phyloP scores from a whole-genome alignment of 2,113 vertebrate genomes.

The Melanocharis versteri region DNA sequence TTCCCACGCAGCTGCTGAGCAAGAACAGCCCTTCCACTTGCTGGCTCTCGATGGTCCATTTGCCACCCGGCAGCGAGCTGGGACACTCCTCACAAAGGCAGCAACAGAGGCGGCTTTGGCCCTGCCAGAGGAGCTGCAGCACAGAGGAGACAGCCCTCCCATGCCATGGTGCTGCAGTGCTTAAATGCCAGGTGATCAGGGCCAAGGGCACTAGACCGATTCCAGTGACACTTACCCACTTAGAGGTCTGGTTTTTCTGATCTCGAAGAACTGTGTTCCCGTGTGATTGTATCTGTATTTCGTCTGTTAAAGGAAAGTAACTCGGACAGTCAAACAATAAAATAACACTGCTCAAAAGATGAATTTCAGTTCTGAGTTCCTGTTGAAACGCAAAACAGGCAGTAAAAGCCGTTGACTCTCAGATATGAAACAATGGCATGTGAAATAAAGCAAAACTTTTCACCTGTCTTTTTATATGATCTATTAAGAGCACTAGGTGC shows the following conservation, averaged over 20 bases:
- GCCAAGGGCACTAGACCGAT: background rate
- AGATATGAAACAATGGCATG: background rate
- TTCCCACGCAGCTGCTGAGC: background rate
- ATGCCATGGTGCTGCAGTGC: background rate
- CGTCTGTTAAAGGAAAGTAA: slow-evolving; percentile 70
- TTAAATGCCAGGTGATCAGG: background rate
- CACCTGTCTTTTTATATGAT: background rate
- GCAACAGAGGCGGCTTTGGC: background rate
- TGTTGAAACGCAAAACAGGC: background rate
- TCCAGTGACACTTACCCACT: slow-evolving; percentile 83
- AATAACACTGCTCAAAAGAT: background rate
- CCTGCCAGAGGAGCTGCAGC: background rate
- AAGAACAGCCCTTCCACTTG: background rate
- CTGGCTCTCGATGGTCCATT: background rate
- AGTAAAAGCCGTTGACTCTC: background rate
- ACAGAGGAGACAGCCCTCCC: background rate
- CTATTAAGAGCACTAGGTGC: background rate
- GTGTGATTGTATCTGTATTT: slow-evolving; percentile 94
- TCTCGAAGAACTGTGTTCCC: slow-evolving; percentile 97
- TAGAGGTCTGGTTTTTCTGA: slow-evolving; percentile 92
- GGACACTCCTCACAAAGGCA: background rate
- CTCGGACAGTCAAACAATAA: background rate
- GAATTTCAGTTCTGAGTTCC: background rate
- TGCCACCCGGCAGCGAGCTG: background rate
- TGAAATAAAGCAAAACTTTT: background rate